phyloP scores from a whole-genome alignment of 1,140 invertebrate species.

The Proctacanthus coquilletti region DNA sequence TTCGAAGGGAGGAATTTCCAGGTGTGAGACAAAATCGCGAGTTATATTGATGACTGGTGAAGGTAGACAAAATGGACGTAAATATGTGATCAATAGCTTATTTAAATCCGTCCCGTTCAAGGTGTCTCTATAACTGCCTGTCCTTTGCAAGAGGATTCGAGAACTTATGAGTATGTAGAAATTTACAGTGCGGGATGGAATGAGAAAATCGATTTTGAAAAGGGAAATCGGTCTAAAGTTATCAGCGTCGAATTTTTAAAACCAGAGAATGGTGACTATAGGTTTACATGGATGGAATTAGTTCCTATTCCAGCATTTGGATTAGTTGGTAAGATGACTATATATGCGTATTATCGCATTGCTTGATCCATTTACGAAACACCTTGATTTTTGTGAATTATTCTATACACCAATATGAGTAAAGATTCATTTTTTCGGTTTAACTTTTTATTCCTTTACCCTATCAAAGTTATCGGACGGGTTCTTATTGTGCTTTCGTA shows the following conservation, averaged over 20 bases:
- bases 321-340: conserved; percentile 24
- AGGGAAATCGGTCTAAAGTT: conserved; percentile 38
- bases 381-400: no score
- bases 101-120: conserved; percentile 5
- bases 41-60: conserved; percentile 27
- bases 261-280: conserved; percentile 53
- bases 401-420: no score
- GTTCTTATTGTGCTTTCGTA: no score
- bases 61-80: conserved; percentile 13
- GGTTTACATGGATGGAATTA: conserved; percentile 70
- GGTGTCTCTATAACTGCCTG: conserved; percentile 27
- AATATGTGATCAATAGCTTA: not conserved
- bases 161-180: conserved; percentile 34
- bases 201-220: conserved; percentile 28
- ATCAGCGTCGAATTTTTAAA: conserved; percentile 63
- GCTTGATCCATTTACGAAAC: no score
- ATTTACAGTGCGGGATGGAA: conserved; percentile 74
- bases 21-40: conserved; percentile 25
- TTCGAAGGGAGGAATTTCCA: conserved; percentile 13
- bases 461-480: no score
- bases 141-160: conserved; percentile 21
- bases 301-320: conserved; percentile 39
- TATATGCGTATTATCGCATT: no score
- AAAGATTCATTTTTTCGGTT: no score
- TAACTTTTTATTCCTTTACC: no score